Percentiles rank a stretch among this genome's conserved stretches.
Evolutionary conservation across 2,797 vertebrate genomes (phyloP).

Genomic region (Neomorphus geoffroyi): DNA sequence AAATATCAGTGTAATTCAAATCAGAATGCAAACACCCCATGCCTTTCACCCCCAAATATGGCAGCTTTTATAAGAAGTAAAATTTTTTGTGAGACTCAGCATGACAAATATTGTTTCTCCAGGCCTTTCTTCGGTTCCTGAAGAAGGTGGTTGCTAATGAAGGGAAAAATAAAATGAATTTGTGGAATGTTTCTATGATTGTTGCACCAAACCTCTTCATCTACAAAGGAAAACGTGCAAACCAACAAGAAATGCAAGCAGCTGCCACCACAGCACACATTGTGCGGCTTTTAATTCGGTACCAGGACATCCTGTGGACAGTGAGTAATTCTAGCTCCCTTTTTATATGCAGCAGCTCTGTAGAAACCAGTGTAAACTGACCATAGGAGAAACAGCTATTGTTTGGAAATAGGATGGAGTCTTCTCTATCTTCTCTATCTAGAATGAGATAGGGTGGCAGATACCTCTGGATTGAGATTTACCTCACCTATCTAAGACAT

Average conservation of each 20-base stretch:
- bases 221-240: constrained; percentile 81
- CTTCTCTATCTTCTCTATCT: not conserved
- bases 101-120: not conserved
- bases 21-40: not conserved
- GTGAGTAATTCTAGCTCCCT: constrained; percentile 73
- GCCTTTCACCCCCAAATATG: not conserved
- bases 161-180: constrained; percentile 92
- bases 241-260: constrained; percentile 86
- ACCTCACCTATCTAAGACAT: not conserved
- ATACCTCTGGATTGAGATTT: not conserved
- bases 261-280: constrained; percentile 87
- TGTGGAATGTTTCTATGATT: constrained; percentile 97
- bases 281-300: constrained; percentile 86
- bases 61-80: not conserved
- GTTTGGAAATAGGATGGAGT: not conserved
- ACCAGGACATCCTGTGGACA: constrained; percentile 93
- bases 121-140: constrained; percentile 92
- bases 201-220: constrained; percentile 95
- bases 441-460: not conserved
- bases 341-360: not conserved
- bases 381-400: not conserved
- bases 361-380: not conserved
- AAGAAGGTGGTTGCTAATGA: constrained; percentile 90
- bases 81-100: not conserved
- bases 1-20: not conserved